Evolutionary conservation across 1,140 invertebrate species (phyloP), one percentile per base, ranked within the genome.

Genomic region (Lethrus apterus): DNA sequence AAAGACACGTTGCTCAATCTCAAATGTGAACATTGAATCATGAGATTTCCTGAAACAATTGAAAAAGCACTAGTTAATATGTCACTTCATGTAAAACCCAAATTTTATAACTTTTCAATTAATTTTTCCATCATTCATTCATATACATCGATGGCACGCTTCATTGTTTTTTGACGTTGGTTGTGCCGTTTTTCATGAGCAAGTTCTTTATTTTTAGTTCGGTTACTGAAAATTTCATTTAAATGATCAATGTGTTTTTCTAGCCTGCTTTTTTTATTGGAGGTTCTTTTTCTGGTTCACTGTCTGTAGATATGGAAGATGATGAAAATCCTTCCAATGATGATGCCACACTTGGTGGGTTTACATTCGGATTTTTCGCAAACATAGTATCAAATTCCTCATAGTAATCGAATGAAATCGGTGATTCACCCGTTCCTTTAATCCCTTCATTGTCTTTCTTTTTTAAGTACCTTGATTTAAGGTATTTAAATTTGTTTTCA

Each of bases 361-460:
- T 4, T 11, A 50, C 26, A n/a, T 46, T 50, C 2, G 43, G 42
- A 17, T 46, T 34, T 20, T 33, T 38, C 4, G 23, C 43, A 40
- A 50, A 50, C 9, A 50, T 36, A 9, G 26, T 34, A 18, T 50
- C 48, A 3, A 50, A 30, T 38, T 50, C 48, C 19, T 50, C 20
- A 30, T 29, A 50, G 30, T 30, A 46, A 2, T 46, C 44, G 23
- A 46, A 46, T 26, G 13, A 14, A 7, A 46, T 2, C 8, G 9
- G 20, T 19, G n/a, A 13, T 29, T 36, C 44, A 17, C 44, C 44
- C 13, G 44, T 38, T 26, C 21, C 34, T 14, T 23, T 10, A 4
- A 3, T 2, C 2, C 20, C 13, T 34, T 38, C 38, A 38, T 46
- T 46, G 18, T 46, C 44, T n/a, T 18, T 29, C 23, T 46, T 46